Conservation (phyloP, 2,797 vertebrate genomes). For the Onychomys leucogaster region DNA sequence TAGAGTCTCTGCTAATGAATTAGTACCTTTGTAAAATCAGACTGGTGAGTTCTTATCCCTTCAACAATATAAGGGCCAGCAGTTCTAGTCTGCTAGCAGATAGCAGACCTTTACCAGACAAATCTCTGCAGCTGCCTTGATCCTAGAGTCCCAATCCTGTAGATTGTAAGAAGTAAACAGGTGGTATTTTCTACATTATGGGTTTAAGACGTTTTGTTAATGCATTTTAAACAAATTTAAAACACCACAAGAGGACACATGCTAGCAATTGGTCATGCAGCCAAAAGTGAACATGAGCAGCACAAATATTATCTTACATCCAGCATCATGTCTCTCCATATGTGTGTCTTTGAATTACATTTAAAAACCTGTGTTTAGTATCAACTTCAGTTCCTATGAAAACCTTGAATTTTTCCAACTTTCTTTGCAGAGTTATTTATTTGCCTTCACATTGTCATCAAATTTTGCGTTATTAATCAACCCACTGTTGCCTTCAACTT, state of each 20-base stretch:
- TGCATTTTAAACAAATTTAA: background rate
- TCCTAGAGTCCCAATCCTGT: background rate
- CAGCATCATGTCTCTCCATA: background rate
- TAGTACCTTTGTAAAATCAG: background rate
- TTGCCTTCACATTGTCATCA: background rate
- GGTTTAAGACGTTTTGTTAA: background rate
- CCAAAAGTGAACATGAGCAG: background rate
- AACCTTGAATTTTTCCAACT: background rate
- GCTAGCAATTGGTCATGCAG: background rate
- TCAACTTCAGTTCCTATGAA: background rate
- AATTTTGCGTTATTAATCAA: slow-evolving; percentile 22
- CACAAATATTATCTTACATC: background rate
- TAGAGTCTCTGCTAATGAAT: background rate
- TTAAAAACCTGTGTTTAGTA: background rate
- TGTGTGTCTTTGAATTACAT: background rate
- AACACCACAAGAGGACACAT: background rate
- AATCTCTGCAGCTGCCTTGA: background rate
- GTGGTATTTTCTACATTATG: background rate
- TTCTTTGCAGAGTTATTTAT: background rate
- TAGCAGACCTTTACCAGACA: background rate
- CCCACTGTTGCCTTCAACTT: background rate
- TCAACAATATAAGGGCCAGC: background rate
- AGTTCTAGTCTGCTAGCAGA: background rate
- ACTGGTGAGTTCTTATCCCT: background rate
- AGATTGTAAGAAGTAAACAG: background rate